These are phyloP conservation scores for Ceratosolen fusciceps DNA, from an alignment of 1,140 invertebrate genomes.

Conservation along the genomic window DNA sequence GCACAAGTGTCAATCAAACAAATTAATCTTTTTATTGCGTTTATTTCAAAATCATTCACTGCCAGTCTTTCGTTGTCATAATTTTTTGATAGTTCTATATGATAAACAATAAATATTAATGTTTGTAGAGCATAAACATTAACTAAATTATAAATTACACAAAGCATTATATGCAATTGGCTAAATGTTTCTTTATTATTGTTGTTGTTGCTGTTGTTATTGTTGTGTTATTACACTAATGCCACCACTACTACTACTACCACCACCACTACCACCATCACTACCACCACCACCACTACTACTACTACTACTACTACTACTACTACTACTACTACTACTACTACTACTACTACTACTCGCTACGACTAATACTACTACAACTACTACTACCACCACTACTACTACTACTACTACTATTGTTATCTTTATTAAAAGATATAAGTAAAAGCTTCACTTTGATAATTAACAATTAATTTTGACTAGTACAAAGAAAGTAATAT, in stretches of 20 bases:
- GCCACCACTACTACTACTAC: too few species aligned
- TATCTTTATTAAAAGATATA: not conserved
- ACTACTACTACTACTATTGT: too few species aligned
- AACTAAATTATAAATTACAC: not conserved
- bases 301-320: too few species aligned
- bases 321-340: too few species aligned
- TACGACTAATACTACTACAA: too few species aligned
- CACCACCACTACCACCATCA: too few species aligned
- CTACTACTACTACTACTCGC: too few species aligned
- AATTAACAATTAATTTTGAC: not conserved
- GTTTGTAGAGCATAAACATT: too few species aligned
- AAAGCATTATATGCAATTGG: not conserved
- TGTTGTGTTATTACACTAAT: too few species aligned
- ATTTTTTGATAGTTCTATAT: constrained; percentile 8
- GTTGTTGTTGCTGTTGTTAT: not conserved
- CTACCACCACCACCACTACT: too few species aligned
- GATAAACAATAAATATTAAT: not conserved
- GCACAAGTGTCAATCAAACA: constrained; percentile 5
- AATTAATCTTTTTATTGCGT: constrained; percentile 6
- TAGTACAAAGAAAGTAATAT: not conserved
- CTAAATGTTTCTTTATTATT: not conserved
- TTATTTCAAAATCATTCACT: constrained; percentile 43
- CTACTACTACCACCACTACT: too few species aligned
- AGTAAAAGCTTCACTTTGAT: not conserved
- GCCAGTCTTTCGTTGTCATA: constrained; percentile 23